Evolutionary conservation across 2,797 vertebrate genomes (phyloP).

Genomic region (Pterois miles): DNA sequence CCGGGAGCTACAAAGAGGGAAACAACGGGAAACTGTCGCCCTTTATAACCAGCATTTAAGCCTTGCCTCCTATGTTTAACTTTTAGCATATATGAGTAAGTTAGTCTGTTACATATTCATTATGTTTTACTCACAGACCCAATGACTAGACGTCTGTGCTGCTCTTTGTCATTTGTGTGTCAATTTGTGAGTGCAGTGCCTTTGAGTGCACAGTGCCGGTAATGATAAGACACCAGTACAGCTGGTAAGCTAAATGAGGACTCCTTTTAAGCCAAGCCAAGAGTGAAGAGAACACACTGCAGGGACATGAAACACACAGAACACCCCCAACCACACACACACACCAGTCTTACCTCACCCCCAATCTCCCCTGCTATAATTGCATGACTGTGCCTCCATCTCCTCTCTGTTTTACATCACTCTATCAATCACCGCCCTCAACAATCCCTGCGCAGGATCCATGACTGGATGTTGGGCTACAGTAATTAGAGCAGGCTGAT

Average conservation of each 20-base stretch:
- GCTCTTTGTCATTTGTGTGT: constrained; percentile 53
- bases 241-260: constrained; percentile 71
- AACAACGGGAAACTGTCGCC: background rate
- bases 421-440: constrained; percentile 40
- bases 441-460: constrained; percentile 55
- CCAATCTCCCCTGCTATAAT: constrained; percentile 53
- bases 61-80: background rate
- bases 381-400: constrained; percentile 63
- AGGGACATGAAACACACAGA: constrained; percentile 65
- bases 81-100: background rate
- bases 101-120: constrained; percentile 29
- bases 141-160: constrained; percentile 14
- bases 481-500: constrained; percentile 80
- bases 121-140: constrained; percentile 30
- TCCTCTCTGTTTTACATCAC: constrained; percentile 68
- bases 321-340: constrained; percentile 20
- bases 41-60: constrained; percentile 3
- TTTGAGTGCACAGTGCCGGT: constrained; percentile 51
- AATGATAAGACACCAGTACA: constrained; percentile 75
- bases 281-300: constrained; percentile 65
- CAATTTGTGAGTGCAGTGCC: constrained; percentile 44
- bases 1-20: background rate
- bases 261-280: constrained; percentile 74
- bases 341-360: constrained; percentile 66
- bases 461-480: constrained; percentile 69